Conservation (phyloP, 2,113 vertebrate genomes). For the Antidorcas marsupialis region DNA sequence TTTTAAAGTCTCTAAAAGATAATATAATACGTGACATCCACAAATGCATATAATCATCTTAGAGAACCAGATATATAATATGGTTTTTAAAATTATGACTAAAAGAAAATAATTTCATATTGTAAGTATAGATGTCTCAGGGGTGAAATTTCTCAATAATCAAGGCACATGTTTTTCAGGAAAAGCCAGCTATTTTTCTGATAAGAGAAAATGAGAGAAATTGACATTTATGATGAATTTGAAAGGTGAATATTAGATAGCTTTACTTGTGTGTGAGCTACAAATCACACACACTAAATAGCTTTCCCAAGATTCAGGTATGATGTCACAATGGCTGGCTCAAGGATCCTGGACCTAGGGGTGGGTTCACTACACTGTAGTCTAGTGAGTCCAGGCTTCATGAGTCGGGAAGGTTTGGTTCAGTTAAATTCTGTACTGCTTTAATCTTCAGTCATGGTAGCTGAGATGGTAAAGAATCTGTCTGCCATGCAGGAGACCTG, state of each 20-base stretch:
- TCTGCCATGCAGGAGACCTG: background rate
- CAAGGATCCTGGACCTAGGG: background rate
- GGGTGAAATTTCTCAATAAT: background rate
- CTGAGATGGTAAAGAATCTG: background rate
- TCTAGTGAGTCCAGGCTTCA: background rate
- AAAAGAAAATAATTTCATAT: background rate
- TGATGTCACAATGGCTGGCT: background rate
- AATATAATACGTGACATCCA: accelerated
- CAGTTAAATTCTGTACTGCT: background rate
- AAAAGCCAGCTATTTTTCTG: background rate
- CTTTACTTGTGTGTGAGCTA: background rate
- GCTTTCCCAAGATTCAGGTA: background rate
- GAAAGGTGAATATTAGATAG: background rate
- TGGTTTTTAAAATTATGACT: background rate
- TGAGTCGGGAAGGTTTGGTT: background rate
- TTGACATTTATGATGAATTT: background rate
- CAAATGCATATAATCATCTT: background rate
- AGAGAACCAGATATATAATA: background rate
- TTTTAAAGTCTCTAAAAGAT: background rate
- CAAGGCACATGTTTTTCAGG: background rate
- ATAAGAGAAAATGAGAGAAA: background rate
- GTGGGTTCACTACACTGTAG: background rate
- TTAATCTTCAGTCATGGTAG: background rate
- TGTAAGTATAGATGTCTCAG: background rate
- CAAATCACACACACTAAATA: background rate